Evolutionary conservation across 2,888 invertebrate species (phyloP), one percentile per base, ranked within the genome.

Genomic region (Drosophila meridionalis): DNA sequence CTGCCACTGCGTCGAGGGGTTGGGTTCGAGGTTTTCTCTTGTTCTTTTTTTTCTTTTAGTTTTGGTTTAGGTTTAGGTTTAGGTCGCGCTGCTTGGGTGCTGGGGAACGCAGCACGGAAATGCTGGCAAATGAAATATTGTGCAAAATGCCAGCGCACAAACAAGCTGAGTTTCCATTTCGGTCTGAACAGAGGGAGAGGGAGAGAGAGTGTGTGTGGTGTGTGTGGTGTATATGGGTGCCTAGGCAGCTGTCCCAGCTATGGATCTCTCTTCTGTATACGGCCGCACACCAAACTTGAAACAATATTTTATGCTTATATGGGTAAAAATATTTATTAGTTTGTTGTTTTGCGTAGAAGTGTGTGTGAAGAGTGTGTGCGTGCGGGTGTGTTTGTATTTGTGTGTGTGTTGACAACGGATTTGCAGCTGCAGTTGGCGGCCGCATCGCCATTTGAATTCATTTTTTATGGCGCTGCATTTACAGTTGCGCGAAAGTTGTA

Each of bases 231-330:
- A 30, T 26, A 47, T 40, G 43, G 56, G 40, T 28, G 50, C 55
- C 55, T 43, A 53, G 58, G 52, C 50, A 62, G 47, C 71, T 76
- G 58, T 63, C 60, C 45, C 40, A 45, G 61, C 45, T 50, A 40
- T 26, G 26, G 53, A 48, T 66, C 67, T 69, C 65, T 58, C 58
- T 58, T 45, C 59, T 80, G 63, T 64, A 61, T 58, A 32, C 61
- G 62, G 75, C 55, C 56, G 70, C 70, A 70, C 50, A 71, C 47
- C 43, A 68, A 69, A 69, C 59, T 82, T 81, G 63, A 67, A 83
- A 88, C 89, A 78, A 80, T 84, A 84, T 89, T 87, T 84, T 83
- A 83, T 83, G 84, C 89, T 83, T 84, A 84, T 78, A 69, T 88
- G 76, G 76, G 65, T 74, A 68, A 42, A 87, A 81, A 84, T 84